These are phyloP conservation scores for Panagrolaimus sp. DNA, from an alignment of 1,140 invertebrate genomes.

Conservation along the genomic window DNA sequence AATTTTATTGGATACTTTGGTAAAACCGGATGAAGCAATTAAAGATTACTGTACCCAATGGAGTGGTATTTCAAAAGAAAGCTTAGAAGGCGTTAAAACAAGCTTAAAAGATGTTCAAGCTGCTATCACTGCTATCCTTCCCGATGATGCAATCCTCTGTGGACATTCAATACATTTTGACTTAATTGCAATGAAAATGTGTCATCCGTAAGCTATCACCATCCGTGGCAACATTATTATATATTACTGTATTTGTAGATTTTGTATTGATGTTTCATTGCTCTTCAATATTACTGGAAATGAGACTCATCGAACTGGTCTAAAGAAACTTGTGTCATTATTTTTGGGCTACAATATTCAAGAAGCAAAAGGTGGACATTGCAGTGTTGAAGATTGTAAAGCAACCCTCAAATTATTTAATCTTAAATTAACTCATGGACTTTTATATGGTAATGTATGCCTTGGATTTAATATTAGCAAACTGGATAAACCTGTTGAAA, in stretches of 20 bases:
- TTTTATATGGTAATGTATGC: background rate
- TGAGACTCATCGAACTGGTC: background rate
- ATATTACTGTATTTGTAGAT: background rate
- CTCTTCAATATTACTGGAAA: background rate
- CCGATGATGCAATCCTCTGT: background rate
- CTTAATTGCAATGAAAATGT: background rate
- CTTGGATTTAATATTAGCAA: background rate
- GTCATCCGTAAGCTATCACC: conserved; percentile 11
- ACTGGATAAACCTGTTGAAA: background rate
- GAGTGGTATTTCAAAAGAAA: background rate
- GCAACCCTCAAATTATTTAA: background rate
- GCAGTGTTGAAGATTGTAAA: background rate
- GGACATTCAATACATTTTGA: conserved; percentile 14
- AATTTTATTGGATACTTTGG: conserved; percentile 8
- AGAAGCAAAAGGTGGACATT: background rate
- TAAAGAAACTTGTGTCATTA: background rate
- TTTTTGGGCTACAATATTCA: background rate
- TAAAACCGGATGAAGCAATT: background rate
- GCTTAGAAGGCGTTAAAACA: background rate
- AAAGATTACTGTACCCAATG: conserved; percentile 12
- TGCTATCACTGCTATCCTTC: background rate
- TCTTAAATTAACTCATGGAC: background rate
- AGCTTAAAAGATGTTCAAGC: background rate
- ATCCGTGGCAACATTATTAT: background rate
- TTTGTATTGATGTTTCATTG: background rate